These are phyloP conservation scores for Thripadectes ignobilis DNA, from an alignment of 2,797 vertebrate species.

Conservation along the genomic window DNA sequence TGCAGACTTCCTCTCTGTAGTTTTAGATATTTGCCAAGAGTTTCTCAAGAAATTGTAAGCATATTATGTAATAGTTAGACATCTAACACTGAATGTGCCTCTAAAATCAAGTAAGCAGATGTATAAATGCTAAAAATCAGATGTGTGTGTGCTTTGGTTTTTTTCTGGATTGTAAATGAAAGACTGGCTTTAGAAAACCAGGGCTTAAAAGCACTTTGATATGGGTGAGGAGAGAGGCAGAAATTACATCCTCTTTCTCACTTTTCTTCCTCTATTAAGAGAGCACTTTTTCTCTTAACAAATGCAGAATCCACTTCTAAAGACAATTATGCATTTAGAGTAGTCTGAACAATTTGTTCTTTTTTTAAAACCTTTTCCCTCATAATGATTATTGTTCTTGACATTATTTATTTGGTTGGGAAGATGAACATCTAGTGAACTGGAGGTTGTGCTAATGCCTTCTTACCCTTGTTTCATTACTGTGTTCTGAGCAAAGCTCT, in stretches of 20 bases:
- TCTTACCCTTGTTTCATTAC: background rate
- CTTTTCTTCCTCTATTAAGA: background rate
- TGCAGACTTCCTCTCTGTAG: background rate
- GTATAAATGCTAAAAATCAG: background rate
- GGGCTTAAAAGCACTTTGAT: background rate
- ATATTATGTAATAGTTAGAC: background rate
- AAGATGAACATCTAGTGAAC: conserved; percentile 1
- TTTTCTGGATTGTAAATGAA: background rate
- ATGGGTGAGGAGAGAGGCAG: background rate
- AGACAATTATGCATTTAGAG: background rate
- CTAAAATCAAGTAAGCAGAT: background rate
- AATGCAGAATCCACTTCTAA: background rate
- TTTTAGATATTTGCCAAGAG: background rate
- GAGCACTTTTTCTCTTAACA: background rate
- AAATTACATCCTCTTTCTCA: background rate
- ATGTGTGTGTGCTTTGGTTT: background rate
- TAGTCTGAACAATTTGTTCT: background rate
- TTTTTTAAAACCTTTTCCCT: background rate
- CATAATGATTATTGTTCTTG: conserved; percentile 2
- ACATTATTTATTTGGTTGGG: conserved; percentile 30
- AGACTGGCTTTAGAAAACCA: background rate
- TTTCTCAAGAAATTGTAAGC: background rate
- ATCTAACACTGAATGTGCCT: background rate
- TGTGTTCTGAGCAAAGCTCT: conserved; percentile 1
- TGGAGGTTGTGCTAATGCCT: conserved; percentile 3